Conservation (phyloP, 64 coral and sea anemone species). For the Porites australiensis region DNA sequence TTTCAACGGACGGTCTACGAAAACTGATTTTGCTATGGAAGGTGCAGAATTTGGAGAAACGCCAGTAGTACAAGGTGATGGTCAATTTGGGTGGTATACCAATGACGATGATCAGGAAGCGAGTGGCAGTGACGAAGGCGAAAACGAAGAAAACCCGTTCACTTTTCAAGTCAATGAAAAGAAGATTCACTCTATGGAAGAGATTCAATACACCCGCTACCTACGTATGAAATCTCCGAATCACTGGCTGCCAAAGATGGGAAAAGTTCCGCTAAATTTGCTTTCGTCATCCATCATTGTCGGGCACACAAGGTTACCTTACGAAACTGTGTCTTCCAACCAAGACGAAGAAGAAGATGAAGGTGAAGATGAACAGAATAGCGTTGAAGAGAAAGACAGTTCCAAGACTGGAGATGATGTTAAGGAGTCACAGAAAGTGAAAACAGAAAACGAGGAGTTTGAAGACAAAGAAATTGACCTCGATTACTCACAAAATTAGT, state of each 20-base stretch:
- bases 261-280: background rate
- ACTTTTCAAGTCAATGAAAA: background rate
- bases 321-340: background rate
- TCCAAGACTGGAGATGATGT: background rate
- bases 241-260: constrained; percentile 10
- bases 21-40: background rate
- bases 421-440: too few species aligned
- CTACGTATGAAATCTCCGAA: background rate
- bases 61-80: background rate
- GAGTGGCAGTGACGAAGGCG: background rate
- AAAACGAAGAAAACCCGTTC: background rate
- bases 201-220: constrained; percentile 15
- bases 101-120: background rate
- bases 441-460: too few species aligned
- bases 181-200: constrained; percentile 4
- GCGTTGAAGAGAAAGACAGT: background rate
- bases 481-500: too few species aligned
- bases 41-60: background rate
- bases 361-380: background rate
- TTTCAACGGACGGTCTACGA: background rate
- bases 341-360: background rate
- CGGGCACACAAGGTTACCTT: background rate
- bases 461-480: too few species aligned
- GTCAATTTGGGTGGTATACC: background rate
- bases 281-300: constrained; percentile 11